Evolutionary conservation across 1,140 invertebrate genomes (phyloP), one percentile per base, ranked within the genome.

Genomic region (Drosophila murphyi): DNA sequence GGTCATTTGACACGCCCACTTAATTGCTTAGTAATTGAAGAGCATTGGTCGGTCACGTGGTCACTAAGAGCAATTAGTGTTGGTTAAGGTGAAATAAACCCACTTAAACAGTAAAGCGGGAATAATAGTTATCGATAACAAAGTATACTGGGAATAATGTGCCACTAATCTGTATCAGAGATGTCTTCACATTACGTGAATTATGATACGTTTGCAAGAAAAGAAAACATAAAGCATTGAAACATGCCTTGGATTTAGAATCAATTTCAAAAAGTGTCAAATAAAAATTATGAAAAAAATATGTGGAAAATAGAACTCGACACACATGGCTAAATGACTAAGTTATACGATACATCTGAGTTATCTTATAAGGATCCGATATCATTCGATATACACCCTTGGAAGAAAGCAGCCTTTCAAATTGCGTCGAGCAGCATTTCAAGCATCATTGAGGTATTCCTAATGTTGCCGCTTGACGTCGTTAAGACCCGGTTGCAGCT

Each of bases 401-500:
- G 4, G 1, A 65, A 56, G 32, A 12, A 3, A 4, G 12, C 7
- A 1, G 4, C 7, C 12, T 43, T 47, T 47, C 67, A 70, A 54
- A 4, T 63, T 6, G 1, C 55, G 0, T 52, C 50, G 0, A 31
- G 39, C 12, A n/a, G 50, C 1, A 1, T 3, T 3, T 31, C 59
- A 1, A 63, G 59, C 5, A 5, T 63, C 7, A 8, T 57, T 5
- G 81, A 85, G 10, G 12, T 64, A 1, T 1, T 56, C 0, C 5
- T 39, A 0, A 3, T 74, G 5, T 41, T 61, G 59, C 81, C 81
- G 0, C 34, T 85, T n/a, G 81, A 85, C 37, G 62, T 85, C n/a
- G 37, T 85, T 4, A 85, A 77, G 61, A 64, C 77, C 3, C 60
- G 81, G 0, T 34, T 85, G 20, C 81, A 85, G 28, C 8, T 76